Conservation (phyloP, 2,113 vertebrate genomes). For the Miniopterus natalensis region DNA sequence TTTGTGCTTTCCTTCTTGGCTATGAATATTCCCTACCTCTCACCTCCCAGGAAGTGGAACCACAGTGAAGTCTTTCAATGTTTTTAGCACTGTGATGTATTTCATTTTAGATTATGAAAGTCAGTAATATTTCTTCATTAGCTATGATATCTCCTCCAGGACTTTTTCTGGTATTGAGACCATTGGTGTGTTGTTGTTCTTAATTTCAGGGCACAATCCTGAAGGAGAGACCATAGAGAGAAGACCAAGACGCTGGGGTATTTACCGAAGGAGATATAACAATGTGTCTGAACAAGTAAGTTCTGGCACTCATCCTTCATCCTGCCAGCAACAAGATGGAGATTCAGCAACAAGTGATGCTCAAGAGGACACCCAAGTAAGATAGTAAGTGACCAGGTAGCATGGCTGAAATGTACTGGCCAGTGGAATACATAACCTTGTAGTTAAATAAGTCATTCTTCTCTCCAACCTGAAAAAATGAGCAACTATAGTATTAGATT, state of each 20-base stretch:
- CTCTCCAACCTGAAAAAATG: constrained; percentile 86
- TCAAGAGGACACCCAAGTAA: constrained; percentile 82
- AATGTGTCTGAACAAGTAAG: constrained; percentile 81
- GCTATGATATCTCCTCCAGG: neutral
- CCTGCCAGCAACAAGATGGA: constrained; percentile 85
- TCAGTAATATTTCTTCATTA: neutral
- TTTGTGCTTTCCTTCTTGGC: neutral
- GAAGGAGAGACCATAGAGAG: constrained; percentile 83
- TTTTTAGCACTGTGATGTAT: neutral
- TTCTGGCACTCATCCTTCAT: constrained; percentile 68
- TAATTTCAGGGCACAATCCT: constrained; percentile 88
- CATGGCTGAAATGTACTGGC: neutral
- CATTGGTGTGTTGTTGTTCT: neutral
- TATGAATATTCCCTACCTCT: neutral
- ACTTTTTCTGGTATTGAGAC: neutral
- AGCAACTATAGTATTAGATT: neutral
- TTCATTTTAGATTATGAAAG: constrained; percentile 20
- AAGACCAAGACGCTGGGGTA: constrained; percentile 85
- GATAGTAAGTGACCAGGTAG: constrained; percentile 88
- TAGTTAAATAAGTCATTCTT: neutral
- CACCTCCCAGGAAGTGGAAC: neutral
- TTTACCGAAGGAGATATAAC: constrained; percentile 83
- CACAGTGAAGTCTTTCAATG: neutral
- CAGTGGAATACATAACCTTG: neutral
- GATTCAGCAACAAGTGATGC: constrained; percentile 87